These are phyloP conservation scores for Hydropsyche betteni DNA, from an alignment of 2,888 invertebrate genomes.

Conservation along the genomic window DNA sequence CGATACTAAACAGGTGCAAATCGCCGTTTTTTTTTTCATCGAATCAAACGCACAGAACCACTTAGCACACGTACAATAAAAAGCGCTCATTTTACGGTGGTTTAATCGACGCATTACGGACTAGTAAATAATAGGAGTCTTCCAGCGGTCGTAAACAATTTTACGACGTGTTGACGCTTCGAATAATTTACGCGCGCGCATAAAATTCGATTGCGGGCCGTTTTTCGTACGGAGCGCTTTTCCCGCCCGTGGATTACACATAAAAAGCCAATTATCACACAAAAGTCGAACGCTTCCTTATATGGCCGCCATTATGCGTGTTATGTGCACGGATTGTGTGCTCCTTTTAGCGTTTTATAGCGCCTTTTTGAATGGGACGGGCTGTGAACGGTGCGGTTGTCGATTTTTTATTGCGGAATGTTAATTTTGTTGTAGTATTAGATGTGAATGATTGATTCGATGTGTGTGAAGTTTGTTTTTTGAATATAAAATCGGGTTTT, in stretches of 20 bases:
- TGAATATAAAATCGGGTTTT: no score
- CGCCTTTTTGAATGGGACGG: no score
- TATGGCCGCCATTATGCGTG: no score
- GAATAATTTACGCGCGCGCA: slow-evolving; percentile 19
- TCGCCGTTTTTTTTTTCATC: no score
- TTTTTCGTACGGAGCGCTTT: not conserved
- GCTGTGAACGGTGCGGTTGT: no score
- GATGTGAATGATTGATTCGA: no score
- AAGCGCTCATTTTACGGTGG: not conserved
- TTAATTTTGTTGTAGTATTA: no score
- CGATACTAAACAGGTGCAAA: not conserved
- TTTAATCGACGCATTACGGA: slow-evolving; percentile 11
- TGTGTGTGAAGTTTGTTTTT: no score
- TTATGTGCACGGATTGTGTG: no score
- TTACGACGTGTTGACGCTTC: slow-evolving; percentile 29
- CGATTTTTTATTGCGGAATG: no score
- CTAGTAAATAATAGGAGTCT: slow-evolving; percentile 28
- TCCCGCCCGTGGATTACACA: not conserved
- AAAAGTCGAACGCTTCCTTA: slow-evolving; percentile 13
- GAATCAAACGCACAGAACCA: no score
- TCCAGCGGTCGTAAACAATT: slow-evolving; percentile 29
- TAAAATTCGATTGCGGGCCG: slow-evolving; percentile 8
- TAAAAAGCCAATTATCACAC: slow-evolving; percentile 28
- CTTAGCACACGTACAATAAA: not conserved
- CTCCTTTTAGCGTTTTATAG: no score